phyloP scores from a whole-genome alignment of 2,797 vertebrate species.

The Danionella dracula region DNA sequence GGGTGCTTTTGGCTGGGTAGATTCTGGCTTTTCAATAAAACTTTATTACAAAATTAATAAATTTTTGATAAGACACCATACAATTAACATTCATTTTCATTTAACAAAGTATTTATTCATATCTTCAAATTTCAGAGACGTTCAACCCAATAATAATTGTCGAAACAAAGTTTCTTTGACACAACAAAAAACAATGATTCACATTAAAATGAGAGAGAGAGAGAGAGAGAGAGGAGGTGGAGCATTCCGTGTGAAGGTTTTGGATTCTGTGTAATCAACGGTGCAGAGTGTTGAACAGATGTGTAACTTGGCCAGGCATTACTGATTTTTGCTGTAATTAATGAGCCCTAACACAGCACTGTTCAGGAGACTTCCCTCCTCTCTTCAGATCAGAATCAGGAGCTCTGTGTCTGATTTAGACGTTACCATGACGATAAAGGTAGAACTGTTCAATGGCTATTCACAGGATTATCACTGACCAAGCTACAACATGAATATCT shows the following conservation, averaged over 20 bases:
- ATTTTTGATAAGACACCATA: too few species aligned
- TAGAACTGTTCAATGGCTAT: conserved; percentile 29
- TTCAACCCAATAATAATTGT: too few species aligned
- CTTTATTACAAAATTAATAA: too few species aligned
- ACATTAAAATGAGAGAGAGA: background rate
- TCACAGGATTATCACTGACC: conserved; percentile 17
- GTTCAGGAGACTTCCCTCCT: conserved; percentile 36
- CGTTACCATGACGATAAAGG: conserved; percentile 11
- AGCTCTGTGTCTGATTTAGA: conserved; percentile 7
- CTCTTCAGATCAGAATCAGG: conserved; percentile 22
- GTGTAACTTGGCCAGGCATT: conserved; percentile 45
- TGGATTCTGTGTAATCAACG: conserved; percentile 31
- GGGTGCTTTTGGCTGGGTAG: too few species aligned
- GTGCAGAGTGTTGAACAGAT: conserved; percentile 46
- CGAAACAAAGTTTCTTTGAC: too few species aligned
- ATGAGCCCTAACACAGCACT: conserved; percentile 47
- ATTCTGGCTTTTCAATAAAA: too few species aligned
- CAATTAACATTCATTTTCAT: too few species aligned
- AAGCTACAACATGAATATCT: background rate
- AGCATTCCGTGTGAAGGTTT: conserved; percentile 13
- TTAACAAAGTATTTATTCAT: too few species aligned
- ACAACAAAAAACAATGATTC: background rate
- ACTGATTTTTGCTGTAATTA: conserved; percentile 51
- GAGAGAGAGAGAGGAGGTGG: background rate
- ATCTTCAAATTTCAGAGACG: too few species aligned